phyloP scores from a whole-genome alignment of 2,888 invertebrate genomes.

The Scelioninae gen. 1 region DNA sequence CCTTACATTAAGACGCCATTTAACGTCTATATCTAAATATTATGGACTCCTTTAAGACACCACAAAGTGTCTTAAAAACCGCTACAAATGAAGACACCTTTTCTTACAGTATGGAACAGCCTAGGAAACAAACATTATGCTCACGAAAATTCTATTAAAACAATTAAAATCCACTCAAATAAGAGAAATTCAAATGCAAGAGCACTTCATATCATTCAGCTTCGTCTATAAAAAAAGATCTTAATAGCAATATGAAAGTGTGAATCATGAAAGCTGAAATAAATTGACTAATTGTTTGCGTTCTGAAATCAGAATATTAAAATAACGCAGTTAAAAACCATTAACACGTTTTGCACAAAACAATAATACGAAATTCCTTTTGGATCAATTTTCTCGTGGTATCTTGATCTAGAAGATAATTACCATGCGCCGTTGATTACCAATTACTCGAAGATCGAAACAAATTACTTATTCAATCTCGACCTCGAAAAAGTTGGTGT shows the following conservation, averaged over 20 bases:
- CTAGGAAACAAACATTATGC: not conserved
- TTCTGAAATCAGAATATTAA: conserved; percentile 12
- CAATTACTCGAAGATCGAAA: conserved; percentile 58
- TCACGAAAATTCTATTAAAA: conserved; percentile 22
- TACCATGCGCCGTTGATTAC: conserved; percentile 52
- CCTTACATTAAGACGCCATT: no score
- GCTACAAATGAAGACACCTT: no score
- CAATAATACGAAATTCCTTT: conserved; percentile 34
- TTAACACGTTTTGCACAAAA: conserved; percentile 38
- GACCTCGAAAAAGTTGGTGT: conserved; percentile 21
- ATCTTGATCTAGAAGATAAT: conserved; percentile 33
- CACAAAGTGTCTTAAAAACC: no score
- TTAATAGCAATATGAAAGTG: conserved; percentile 24
- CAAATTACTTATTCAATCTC: conserved; percentile 57
- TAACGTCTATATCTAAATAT: no score
- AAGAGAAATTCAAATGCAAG: conserved; percentile 24
- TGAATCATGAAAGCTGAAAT: conserved; percentile 15
- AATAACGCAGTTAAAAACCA: conserved; percentile 48
- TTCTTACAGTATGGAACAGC: no score
- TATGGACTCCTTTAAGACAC: no score
- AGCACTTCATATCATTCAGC: not conserved
- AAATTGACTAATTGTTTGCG: conserved; percentile 12
- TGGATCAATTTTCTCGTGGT: conserved; percentile 27
- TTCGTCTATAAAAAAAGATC: conserved; percentile 25
- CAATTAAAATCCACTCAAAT: conserved; percentile 38